phyloP scores from a whole-genome alignment of 2,888 invertebrate genomes.

The Megalurothrips usitatus region DNA sequence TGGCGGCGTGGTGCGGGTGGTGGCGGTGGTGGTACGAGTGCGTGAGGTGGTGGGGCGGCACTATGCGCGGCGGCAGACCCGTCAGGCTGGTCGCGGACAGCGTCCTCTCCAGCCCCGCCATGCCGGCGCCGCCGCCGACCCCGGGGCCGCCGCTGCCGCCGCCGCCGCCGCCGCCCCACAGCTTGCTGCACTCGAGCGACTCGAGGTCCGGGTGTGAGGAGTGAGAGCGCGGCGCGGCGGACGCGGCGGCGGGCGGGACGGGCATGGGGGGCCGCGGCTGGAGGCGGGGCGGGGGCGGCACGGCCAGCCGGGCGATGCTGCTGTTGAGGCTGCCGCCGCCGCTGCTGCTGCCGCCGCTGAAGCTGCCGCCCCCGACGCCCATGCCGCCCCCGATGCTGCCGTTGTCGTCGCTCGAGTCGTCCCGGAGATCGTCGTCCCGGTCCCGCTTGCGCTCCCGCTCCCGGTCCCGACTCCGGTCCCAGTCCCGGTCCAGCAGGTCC shows the following conservation, averaged over 20 bases:
- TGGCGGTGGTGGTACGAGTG: conserved; percentile 23
- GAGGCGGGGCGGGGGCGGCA: conserved; percentile 46
- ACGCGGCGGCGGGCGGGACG: conserved; percentile 34
- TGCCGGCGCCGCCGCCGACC: background rate
- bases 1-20: background rate
- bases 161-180: background rate
- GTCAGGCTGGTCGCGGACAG: conserved; percentile 12
- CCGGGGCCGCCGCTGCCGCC: background rate
- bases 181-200: conserved; percentile 11
- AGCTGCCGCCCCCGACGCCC: conserved; percentile 46
- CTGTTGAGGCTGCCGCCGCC: conserved; percentile 75
- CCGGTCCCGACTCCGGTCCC: background rate
- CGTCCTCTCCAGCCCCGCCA: conserved; percentile 10
- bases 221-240: conserved; percentile 27
- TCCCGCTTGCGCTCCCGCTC: background rate
- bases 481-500: background rate
- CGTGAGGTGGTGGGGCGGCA: conserved; percentile 8
- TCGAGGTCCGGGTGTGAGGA: conserved; percentile 7
- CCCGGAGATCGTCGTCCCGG: conserved; percentile 31
- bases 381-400: conserved; percentile 3
- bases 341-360: conserved; percentile 62
- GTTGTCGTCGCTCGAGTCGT: conserved; percentile 12
- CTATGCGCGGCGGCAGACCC: conserved; percentile 6
- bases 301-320: conserved; percentile 68
- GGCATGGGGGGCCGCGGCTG: conserved; percentile 34